phyloP scores from a whole-genome alignment of 2,113 vertebrate genomes.

The Syrrhaptes paradoxus region DNA sequence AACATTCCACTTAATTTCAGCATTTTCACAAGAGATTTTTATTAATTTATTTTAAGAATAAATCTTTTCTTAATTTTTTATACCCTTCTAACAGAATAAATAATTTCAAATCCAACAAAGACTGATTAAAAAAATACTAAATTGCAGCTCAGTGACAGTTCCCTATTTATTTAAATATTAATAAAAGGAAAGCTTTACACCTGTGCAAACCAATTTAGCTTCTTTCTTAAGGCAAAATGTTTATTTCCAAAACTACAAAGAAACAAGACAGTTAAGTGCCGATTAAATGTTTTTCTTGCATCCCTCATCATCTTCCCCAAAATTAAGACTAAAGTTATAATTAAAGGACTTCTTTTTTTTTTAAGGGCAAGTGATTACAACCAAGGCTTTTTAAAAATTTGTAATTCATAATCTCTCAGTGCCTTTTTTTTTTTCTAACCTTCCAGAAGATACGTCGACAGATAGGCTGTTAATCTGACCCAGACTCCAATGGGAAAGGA shows the following conservation, averaged over 20 bases:
- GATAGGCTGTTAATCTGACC: background rate
- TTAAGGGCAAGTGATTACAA: background rate
- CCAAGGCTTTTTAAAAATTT: background rate
- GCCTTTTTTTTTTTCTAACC: background rate
- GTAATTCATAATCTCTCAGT: background rate
- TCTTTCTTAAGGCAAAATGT: background rate
- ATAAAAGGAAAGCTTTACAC: slow-evolving; percentile 35
- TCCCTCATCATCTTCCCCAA: background rate
- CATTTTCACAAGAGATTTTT: slow-evolving; percentile 25
- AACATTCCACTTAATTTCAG: slow-evolving; percentile 30
- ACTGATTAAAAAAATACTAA: background rate
- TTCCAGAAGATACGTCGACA: background rate
- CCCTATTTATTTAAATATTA: slow-evolving; percentile 12
- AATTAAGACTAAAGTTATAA: background rate
- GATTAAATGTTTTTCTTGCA: background rate
- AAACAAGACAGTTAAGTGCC: background rate
- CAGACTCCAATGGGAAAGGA: background rate
- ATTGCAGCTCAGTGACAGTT: background rate
- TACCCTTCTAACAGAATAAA: background rate
- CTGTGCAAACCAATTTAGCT: slow-evolving; percentile 13
- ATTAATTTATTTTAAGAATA: slow-evolving; percentile 45
- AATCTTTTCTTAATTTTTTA: background rate
- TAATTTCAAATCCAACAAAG: background rate
- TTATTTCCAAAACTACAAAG: background rate
- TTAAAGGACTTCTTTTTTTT: background rate